Base-by-base conservation (phyloP, 2,888 invertebrate species). In the Steinernema hermaphroditum region DNA sequence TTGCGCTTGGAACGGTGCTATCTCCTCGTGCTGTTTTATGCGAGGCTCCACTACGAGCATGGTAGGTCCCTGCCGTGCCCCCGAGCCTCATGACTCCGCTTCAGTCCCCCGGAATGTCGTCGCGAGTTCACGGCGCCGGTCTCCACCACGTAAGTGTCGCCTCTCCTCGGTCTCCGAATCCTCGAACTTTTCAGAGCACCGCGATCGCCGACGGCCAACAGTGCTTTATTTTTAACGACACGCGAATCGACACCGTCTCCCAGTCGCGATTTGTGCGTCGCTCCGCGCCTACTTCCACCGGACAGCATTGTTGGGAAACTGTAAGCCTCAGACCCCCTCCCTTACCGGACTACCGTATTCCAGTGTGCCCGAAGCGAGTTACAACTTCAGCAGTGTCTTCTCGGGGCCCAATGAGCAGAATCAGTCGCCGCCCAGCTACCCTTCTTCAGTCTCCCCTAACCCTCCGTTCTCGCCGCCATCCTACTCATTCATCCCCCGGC, bases 391-490 rank as follows among this genome's bases (percentile, higher is more conserved):
- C 54, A 54, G 54, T 54, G 54, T 54, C 54, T 54, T 54, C 54
- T 54, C 54, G 6, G 54, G 22, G 24, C 54, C 54, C 27, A 54
- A 54, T 54, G 6, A 24, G 49, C 71, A 44, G 72, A 73, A 50
- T 74, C 74, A 43, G 70, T 46, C 68, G 71, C 68, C 72, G 24
- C 68, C 72, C 46, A 49, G 72, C 12, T 43, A 71, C 68, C 12
- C 54, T 9, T 70, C 54, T 41, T 72, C 77, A 1, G 70, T 41
- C n/a, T 50, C 75, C 32, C 71, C 73, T 16, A 49, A 50, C 16
- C n/a, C 34, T n/a, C 70, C 75, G 0, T 69, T 70, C 29, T 69
- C 74, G 69, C 76, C 70, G 32, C 41, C 46, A 14, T 44, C 75
- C 68, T 19, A 22, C 34, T 22, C 37, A 8, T 37, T 29, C 24